These are phyloP conservation scores for Acanthosepion esculentum DNA, from an alignment of 2,888 invertebrate species.

Conservation along the genomic window DNA sequence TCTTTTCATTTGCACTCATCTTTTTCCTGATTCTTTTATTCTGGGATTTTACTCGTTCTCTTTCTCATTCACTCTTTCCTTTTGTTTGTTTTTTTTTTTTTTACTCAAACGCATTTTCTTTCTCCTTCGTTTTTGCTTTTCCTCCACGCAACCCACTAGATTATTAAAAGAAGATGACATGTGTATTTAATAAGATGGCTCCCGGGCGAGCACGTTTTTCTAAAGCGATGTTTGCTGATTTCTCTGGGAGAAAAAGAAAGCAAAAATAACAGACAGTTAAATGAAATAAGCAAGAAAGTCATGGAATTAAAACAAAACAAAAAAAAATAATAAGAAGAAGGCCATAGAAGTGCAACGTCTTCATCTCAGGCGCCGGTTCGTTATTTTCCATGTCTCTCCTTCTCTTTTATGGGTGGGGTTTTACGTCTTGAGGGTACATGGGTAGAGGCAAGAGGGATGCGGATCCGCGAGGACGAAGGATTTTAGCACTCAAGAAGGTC, in stretches of 20 bases:
- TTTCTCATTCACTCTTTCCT: background rate
- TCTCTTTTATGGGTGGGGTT: background rate
- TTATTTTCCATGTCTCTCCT: background rate
- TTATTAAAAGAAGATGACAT: slow-evolving; percentile 6
- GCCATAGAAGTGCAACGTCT: slow-evolving; percentile 3
- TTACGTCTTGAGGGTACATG: background rate
- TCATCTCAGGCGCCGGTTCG: background rate
- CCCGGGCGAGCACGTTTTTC: background rate
- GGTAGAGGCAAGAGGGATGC: background rate
- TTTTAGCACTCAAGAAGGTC: slow-evolving; percentile 33
- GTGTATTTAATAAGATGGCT: slow-evolving; percentile 25
- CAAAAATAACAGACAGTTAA: background rate
- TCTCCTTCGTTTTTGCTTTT: background rate
- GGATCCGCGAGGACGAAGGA: background rate
- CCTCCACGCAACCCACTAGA: background rate
- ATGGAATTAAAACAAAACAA: background rate
- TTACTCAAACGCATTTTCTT: background rate
- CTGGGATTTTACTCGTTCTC: background rate
- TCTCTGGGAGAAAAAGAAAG: background rate
- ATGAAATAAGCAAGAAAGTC: background rate
- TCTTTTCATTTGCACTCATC: no score
- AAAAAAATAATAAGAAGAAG: background rate
- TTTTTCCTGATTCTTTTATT: no score
- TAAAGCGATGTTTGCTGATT: background rate
- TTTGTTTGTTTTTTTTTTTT: background rate